Evolutionary conservation across 2,113 vertebrate genomes (phyloP), one percentile per base, ranked within the genome.

Genomic region (Dipodomys spectabilis): DNA sequence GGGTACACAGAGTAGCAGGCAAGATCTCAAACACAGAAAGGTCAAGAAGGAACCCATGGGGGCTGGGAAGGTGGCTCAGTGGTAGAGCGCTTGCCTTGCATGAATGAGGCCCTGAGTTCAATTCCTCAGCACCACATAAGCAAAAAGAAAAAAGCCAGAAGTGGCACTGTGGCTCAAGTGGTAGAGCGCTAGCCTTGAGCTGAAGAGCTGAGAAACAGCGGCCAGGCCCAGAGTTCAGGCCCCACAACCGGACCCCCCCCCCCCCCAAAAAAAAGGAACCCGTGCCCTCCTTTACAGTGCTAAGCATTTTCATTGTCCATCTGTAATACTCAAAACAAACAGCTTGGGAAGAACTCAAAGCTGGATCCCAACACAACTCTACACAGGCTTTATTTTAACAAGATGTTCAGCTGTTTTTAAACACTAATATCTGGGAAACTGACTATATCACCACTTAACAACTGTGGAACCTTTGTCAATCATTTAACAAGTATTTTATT

Each of bases 301-400:
- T 23, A 64, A 39, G 67, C 39, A 69, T 12, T 86, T 78, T 45
- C 75, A 82, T 62, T 74, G 32, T 15, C 75, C 39, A 30, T 1
- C 6, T 89, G 30, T 16, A 90, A 75, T 44, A 73, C 18, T 94
- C 27, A 80, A 4, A 30, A 84, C 7, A 32, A 86, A 32, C 1
- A 88, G 72, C 32, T 23, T 6, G 44, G 10, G 20, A 35, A 19
- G n/a, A 79, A 79, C 35, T 67, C 53, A 90, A 82, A 74, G 35
- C 71, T 74, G 80, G 45, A 30, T 83, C 35, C 22, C 28, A 64
- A 87, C 32, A 30, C 45, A 73, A 71, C 49, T 71, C 30, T 22
- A 39, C 7, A 62, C 32, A 65, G 68, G 62, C 65, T 94, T 79
- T 80, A 39, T 67, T 91, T 89, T 82, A 64, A 82, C 25, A 45